Percentiles rank a stretch among this genome's conserved stretches.
phyloP scores from a whole-genome alignment of 2,113 vertebrate genomes.

The Helogale parvula region DNA sequence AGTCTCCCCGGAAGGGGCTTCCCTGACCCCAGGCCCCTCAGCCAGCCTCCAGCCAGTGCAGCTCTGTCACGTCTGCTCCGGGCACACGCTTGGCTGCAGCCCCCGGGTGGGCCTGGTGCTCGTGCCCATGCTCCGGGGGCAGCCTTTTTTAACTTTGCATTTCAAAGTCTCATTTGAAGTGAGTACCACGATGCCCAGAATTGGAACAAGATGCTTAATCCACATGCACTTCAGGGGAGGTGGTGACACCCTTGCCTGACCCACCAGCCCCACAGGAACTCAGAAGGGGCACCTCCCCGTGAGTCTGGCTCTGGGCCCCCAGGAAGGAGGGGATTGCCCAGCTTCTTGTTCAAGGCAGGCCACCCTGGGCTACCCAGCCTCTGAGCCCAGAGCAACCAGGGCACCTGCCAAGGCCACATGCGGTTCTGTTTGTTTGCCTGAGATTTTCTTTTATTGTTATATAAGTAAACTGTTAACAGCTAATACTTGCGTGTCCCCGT shows the following conservation, averaged over 20 bases:
- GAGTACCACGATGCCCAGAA: not conserved
- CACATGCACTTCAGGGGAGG: slow-evolving; percentile 1
- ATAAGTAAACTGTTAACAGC: not conserved
- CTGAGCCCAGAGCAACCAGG: not conserved
- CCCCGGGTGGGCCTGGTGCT: slow-evolving; percentile 22
- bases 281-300: not conserved
- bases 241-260: not conserved
- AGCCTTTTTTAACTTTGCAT: slow-evolving; percentile 23
- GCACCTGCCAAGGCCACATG: not conserved
- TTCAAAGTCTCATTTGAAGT: slow-evolving; percentile 48
- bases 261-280: not conserved
- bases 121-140: not conserved
- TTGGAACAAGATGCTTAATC: slow-evolving; percentile 45
- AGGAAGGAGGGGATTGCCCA: not conserved
- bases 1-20: not conserved
- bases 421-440: not conserved
- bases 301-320: not conserved
- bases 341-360: not conserved
- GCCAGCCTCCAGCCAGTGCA: not conserved
- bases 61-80: not conserved
- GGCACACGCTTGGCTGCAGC: not conserved
- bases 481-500: not conserved
- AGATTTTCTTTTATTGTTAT: not conserved
- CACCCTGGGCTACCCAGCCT: not conserved
- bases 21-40: not conserved